Conservation (phyloP, 1,140 invertebrate genomes). For the Phenacoccus solenopsis region DNA sequence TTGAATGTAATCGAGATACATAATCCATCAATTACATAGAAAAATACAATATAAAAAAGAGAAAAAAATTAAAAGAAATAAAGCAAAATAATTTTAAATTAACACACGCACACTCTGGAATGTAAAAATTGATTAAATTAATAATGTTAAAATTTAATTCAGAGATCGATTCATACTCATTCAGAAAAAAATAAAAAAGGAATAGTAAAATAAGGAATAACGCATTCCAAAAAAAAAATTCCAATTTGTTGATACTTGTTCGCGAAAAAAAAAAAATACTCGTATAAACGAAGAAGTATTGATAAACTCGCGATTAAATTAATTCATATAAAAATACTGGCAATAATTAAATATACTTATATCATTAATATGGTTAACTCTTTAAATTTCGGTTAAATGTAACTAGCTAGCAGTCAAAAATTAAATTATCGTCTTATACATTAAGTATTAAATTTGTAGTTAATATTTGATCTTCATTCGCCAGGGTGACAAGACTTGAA, state of each 20-base stretch:
- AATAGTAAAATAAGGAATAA: too few relatives aligned
- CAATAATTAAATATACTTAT: neutral
- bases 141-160: neutral
- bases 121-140: neutral
- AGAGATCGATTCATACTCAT: neutral
- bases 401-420: neutral
- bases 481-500: neutral
- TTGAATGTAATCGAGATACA: neutral
- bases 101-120: neutral
- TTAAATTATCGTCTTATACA: too few relatives aligned
- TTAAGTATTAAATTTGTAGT: neutral
- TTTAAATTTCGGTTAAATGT: neutral
- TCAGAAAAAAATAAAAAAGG: neutral
- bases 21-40: neutral
- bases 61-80: neutral
- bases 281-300: too few relatives aligned
- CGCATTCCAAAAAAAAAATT: too few relatives aligned
- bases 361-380: neutral
- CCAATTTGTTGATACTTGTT: too few relatives aligned
- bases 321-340: too few relatives aligned
- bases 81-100: neutral
- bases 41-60: neutral
- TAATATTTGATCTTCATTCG: neutral
- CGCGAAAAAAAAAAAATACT: too few relatives aligned
- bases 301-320: too few relatives aligned